These are phyloP conservation scores for Amphiprion clarkii DNA, from an alignment of 2,797 vertebrate genomes.

Conservation along the genomic window DNA sequence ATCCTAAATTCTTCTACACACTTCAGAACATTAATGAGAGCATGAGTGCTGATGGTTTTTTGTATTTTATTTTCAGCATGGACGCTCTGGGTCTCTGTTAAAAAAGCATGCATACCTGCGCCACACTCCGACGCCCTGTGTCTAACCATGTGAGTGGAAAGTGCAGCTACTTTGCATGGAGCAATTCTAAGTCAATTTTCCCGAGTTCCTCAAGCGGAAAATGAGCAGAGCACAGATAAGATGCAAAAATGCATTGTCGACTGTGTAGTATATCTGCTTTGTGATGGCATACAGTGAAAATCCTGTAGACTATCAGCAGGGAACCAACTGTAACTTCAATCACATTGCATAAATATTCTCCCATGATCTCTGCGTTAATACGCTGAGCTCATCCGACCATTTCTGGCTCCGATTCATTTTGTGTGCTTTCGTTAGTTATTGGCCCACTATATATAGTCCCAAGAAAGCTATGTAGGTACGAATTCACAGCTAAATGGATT, in stretches of 20 bases:
- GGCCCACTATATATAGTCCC: slow-evolving; percentile 42
- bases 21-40: slow-evolving; percentile 63
- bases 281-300: slow-evolving; percentile 76
- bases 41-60: slow-evolving; percentile 50
- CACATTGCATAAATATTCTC: slow-evolving; percentile 66
- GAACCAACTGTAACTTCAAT: slow-evolving; percentile 54
- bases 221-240: slow-evolving; percentile 82
- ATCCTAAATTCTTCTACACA: slow-evolving; percentile 43
- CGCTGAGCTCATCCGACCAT: slow-evolving; percentile 44
- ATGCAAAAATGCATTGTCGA: slow-evolving; percentile 69
- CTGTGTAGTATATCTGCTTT: slow-evolving; percentile 77
- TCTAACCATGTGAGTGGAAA: slow-evolving; percentile 73
- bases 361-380: slow-evolving; percentile 59
- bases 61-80: slow-evolving; percentile 74
- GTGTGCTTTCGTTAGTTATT: slow-evolving; percentile 66
- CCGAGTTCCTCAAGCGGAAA: slow-evolving; percentile 83
- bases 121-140: slow-evolving; percentile 64
- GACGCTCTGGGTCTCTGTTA: slow-evolving; percentile 48
- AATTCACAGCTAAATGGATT: slow-evolving; percentile 74
- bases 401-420: slow-evolving; percentile 61
- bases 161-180: slow-evolving; percentile 80
- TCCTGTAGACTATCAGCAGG: slow-evolving; percentile 65
- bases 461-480: slow-evolving; percentile 53
- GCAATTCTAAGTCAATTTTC: slow-evolving; percentile 85
- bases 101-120: slow-evolving; percentile 65